Conservation (phyloP, 2,797 vertebrate species). For the Acanthopagrus latus region DNA sequence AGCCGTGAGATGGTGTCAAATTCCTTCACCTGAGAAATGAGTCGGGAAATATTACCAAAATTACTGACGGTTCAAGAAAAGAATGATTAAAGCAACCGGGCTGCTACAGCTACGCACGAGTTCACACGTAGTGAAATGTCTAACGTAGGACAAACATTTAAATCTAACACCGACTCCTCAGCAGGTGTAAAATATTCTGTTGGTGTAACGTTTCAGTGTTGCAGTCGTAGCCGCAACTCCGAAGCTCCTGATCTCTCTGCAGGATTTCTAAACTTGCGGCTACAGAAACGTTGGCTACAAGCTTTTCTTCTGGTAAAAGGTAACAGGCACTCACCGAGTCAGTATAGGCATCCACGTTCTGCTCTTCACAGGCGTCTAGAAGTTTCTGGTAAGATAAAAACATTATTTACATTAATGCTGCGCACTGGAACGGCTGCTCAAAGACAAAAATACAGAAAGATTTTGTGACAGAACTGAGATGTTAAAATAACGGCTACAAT, state of each 20-base stretch:
- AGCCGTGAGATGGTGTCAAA: slow-evolving; percentile 92
- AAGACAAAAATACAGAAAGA: not conserved
- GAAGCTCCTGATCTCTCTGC: not conserved
- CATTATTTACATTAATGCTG: not conserved
- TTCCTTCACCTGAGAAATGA: slow-evolving; percentile 84
- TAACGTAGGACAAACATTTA: too few species aligned
- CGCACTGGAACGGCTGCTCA: not conserved
- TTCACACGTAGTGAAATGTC: too few species aligned
- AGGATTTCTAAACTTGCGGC: not conserved
- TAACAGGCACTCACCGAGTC: slow-evolving; percentile 86
- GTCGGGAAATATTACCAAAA: not conserved
- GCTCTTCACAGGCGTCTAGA: slow-evolving; percentile 92
- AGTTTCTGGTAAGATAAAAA: slow-evolving; percentile 87
- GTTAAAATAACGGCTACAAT: not conserved
- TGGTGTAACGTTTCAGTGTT: too few species aligned
- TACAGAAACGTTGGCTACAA: not conserved
- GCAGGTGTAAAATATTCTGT: too few species aligned
- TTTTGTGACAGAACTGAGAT: not conserved
- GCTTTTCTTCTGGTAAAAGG: not conserved
- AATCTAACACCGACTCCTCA: too few species aligned
- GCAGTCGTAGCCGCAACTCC: too few species aligned
- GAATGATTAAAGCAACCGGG: too few species aligned
- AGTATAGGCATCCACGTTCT: slow-evolving; percentile 93
- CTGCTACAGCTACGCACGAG: too few species aligned
- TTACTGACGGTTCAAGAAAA: too few species aligned